Base-by-base conservation (phyloP, 2,888 invertebrate genomes). In the Dasypogon diadema region DNA sequence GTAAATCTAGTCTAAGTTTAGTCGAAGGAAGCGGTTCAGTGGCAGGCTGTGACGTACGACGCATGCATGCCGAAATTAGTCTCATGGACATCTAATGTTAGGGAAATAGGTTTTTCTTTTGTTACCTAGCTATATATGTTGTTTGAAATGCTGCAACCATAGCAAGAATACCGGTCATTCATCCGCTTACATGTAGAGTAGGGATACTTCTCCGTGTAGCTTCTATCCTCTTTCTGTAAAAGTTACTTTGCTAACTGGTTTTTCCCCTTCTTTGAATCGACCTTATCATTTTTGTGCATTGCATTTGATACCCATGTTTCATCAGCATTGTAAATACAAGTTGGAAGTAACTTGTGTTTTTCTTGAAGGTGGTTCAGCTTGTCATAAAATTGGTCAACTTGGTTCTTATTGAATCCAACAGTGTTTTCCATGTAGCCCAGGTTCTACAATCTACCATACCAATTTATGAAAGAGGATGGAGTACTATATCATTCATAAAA, bases 11-110 rank as follows among this genome's bases (percentile, higher is more conserved):
- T 30, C 8, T 3, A 30, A 30, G 4, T n/a, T n/a, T 30, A 8
- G 30, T 30, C 8, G 30, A 30, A 3, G 30, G 30, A 3, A 30
- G 3, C 30, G 30, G 30, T 30, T 5, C 8, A 30, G 30, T 3
- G 3, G 30, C 30, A 30, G 30, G 30, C 30, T 5, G 8, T 30
- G 30, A 3, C 3, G 1, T 0, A 42, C 48, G 26, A 4, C 70
- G 12, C 37, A 46, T 46, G 24, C 70, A 70, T 22, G 30, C 21
- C 22, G 46, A 46, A 24, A 48, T 48, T 70, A 37, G 14, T 65
- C 5, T 1, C 16, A 16, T 48, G 54, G 2, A 16, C 54, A 54
- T 54, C 54, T 54, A 54, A 54, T 5, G 21, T 18, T 18, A 54
- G 12, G 8, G 21, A 21, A 12, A 54, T 12, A 18, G 54, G 54